Percentiles rank a stretch among this genome's conserved stretches.
Evolutionary conservation across 2,888 invertebrate genomes (phyloP).

Genomic region (Geotrupes spiniger): DNA sequence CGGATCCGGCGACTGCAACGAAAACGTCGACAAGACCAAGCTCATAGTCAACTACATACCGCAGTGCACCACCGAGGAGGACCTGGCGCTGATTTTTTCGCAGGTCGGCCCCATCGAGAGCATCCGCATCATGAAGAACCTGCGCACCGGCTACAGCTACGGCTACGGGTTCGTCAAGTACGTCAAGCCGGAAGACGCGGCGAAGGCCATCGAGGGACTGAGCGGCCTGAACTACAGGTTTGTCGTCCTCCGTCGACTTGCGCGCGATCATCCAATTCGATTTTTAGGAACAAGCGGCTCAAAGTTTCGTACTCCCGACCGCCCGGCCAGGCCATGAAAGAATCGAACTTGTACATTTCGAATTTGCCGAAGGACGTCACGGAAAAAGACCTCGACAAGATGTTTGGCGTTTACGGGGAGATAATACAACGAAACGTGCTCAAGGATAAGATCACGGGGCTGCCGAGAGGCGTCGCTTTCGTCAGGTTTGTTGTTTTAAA

Average conservation of each 20-base stretch:
- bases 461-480: conserved; percentile 89
- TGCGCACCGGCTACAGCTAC: conserved; percentile 89
- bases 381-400: conserved; percentile 77
- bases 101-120: conserved; percentile 86
- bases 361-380: conserved; percentile 85
- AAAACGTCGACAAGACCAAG: conserved; percentile 61
- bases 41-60: conserved; percentile 95
- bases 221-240: conserved; percentile 61
- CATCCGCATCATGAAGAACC: conserved; percentile 87
- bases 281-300: conserved; percentile 78
- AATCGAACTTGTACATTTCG: conserved; percentile 91
- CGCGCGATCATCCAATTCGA: not conserved
- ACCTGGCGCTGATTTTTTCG: conserved; percentile 84
- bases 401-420: conserved; percentile 85
- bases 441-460: conserved; percentile 82
- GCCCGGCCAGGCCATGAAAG: conserved; percentile 87
- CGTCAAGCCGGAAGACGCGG: conserved; percentile 78
- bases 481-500: conserved; percentile 64
- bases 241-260: not conserved
- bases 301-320: conserved; percentile 93
- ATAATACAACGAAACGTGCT: conserved; percentile 91
- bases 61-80: conserved; percentile 89
- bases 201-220: conserved; percentile 79
- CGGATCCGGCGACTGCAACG: conserved; percentile 41
- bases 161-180: conserved; percentile 96